Evolutionary conservation across 2,888 invertebrate species (phyloP).

Genomic region (Brenthis ino): DNA sequence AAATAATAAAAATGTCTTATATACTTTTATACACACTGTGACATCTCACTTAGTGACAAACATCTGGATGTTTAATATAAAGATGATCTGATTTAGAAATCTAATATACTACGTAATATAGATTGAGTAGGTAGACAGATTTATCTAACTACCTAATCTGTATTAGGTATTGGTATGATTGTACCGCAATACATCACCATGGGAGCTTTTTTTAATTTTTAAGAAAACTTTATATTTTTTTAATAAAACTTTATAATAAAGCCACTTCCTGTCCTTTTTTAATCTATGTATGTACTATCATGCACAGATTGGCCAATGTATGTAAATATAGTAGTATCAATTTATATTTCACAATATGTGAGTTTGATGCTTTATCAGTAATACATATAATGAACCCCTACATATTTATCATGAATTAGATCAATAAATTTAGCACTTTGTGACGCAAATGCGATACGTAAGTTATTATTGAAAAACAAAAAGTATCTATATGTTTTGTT

Average conservation of each 20-base stretch:
- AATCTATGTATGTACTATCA: slow-evolving; percentile 38
- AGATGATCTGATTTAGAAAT: no score
- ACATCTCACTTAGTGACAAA: no score
- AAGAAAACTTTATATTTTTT: neutral
- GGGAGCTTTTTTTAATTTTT: neutral
- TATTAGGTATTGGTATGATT: no score
- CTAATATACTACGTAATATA: no score
- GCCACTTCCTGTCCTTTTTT: slow-evolving; percentile 5
- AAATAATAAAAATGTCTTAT: no score
- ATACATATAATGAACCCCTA: slow-evolving; percentile 29
- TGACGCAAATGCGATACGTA: neutral
- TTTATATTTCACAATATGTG: slow-evolving; percentile 23
- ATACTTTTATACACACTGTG: no score
- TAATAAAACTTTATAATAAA: neutral
- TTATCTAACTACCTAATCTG: no score
- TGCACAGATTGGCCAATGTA: slow-evolving; percentile 54
- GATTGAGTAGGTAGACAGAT: no score
- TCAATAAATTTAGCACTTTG: slow-evolving; percentile 34
- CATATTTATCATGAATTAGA: slow-evolving; percentile 26
- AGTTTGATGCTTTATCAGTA: slow-evolving; percentile 37
- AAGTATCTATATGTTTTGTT: no score
- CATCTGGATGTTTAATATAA: no score
- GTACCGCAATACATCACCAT: no score
- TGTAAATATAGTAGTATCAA: slow-evolving; percentile 56
- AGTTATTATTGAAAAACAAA: no score